These are phyloP conservation scores for Grammomys surdaster DNA, from an alignment of 2,113 vertebrate genomes.

Conservation along the genomic window DNA sequence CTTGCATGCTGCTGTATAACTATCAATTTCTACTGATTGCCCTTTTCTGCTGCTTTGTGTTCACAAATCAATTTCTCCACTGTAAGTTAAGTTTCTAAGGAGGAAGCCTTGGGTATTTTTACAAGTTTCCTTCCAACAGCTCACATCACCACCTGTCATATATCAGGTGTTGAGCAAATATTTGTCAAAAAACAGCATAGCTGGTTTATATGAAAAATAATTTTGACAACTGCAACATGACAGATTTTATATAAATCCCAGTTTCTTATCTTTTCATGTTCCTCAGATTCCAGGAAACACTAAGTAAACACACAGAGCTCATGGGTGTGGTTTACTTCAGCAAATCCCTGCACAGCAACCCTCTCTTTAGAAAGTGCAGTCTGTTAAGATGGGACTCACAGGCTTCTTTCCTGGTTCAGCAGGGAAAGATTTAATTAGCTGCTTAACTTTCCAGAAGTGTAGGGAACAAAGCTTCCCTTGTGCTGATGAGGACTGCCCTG, in stretches of 20 bases:
- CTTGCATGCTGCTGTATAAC: neutral
- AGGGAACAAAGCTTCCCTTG: slow-evolving; percentile 6
- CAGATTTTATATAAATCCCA: neutral
- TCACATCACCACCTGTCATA: neutral
- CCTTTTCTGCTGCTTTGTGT: neutral
- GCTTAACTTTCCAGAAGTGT: slow-evolving; percentile 63
- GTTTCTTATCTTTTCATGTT: neutral
- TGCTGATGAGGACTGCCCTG: slow-evolving; percentile 45
- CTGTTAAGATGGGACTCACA: neutral
- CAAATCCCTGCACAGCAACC: neutral
- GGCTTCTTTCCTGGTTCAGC: slow-evolving; percentile 34
- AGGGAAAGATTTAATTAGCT: slow-evolving; percentile 65
- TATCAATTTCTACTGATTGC: neutral
- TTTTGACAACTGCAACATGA: neutral
- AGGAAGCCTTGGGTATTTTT: neutral
- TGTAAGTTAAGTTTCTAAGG: neutral
- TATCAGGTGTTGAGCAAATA: neutral
- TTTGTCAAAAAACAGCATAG: neutral
- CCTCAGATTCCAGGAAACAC: neutral
- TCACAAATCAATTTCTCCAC: neutral
- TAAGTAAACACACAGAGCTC: neutral
- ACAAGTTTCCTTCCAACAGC: neutral
- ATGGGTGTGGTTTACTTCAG: neutral
- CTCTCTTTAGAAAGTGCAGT: neutral
- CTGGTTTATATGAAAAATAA: neutral